phyloP scores from a whole-genome alignment of 2,113 vertebrate species.

The Malurus cyaneus region DNA sequence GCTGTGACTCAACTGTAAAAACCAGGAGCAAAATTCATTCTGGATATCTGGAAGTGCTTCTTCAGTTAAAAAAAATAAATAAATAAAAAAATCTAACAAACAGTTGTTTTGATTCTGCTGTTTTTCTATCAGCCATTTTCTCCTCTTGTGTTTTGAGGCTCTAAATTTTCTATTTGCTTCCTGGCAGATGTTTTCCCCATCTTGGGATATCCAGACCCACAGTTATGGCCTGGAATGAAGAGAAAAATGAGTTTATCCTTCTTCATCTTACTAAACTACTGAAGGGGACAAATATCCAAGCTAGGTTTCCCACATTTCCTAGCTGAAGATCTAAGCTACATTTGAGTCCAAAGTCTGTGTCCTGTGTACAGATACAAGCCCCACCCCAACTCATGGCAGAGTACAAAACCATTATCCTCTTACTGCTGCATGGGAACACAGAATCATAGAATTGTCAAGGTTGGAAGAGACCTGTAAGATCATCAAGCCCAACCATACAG shows the following conservation, averaged over 20 bases:
- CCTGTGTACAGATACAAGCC: not conserved
- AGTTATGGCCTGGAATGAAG: not conserved
- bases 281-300: not conserved
- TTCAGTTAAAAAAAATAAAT: not conserved
- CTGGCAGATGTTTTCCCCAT: not conserved
- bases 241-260: not conserved
- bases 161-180: not conserved
- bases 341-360: fast-evolving
- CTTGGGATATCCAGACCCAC: not conserved
- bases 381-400: fast-evolving
- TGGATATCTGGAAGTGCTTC: not conserved
- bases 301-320: not conserved
- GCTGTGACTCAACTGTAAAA: fast-evolving
- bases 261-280: not conserved
- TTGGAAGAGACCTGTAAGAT: not conserved
- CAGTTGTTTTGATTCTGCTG: not conserved
- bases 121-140: not conserved
- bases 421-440: not conserved
- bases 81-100: fast-evolving
- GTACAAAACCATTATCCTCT: not conserved
- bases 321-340: fast-evolving
- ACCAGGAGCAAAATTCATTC: too few species aligned
- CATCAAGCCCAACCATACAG: not conserved
- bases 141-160: not conserved
- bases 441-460: not conserved